Evolutionary conservation across 2,888 invertebrate genomes (phyloP).

Genomic region (Leucozona laternaria): DNA sequence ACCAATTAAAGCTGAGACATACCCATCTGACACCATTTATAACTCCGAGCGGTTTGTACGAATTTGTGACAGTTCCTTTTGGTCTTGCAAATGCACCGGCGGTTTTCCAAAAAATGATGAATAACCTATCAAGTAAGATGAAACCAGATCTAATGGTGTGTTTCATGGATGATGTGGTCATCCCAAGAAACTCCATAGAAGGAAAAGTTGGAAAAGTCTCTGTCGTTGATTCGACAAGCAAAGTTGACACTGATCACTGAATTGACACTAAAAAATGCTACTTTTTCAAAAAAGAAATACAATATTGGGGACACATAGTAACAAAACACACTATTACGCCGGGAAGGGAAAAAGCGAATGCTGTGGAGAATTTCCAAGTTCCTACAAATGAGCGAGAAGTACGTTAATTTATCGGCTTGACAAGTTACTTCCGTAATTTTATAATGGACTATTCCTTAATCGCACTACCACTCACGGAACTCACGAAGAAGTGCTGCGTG

Average conservation of each 20-base stretch:
- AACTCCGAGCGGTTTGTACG: constrained; percentile 33
- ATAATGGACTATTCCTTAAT: constrained; percentile 37
- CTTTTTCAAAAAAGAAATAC: constrained; percentile 35
- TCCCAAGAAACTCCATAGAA: constrained; percentile 2
- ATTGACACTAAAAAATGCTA: constrained; percentile 34
- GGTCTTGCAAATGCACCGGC: constrained; percentile 24
- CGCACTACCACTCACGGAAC: too few relatives aligned
- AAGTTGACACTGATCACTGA: constrained; percentile 18
- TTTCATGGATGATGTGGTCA: constrained; percentile 43
- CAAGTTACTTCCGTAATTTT: constrained; percentile 57
- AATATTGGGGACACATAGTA: constrained; percentile 11
- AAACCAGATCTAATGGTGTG: background rate
- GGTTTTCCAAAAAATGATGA: constrained; percentile 28
- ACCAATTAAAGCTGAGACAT: constrained; percentile 18
- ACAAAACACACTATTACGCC: constrained; percentile 6
- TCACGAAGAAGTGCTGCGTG: background rate
- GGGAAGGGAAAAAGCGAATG: constrained; percentile 5
- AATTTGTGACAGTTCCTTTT: constrained; percentile 20
- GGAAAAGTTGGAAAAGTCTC: constrained; percentile 21
- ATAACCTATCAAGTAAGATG: constrained; percentile 2
- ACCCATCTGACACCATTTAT: constrained; percentile 18
- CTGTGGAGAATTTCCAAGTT: constrained; percentile 16
- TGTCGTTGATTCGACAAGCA: background rate
- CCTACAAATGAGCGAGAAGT: constrained; percentile 34
- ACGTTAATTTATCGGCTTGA: constrained; percentile 46